A percentile compares a stretch with the other conserved stretches of the same genome.
Conservation (phyloP, 2,113 vertebrate species). For the Rhegmatorhina hoffmannsi region DNA sequence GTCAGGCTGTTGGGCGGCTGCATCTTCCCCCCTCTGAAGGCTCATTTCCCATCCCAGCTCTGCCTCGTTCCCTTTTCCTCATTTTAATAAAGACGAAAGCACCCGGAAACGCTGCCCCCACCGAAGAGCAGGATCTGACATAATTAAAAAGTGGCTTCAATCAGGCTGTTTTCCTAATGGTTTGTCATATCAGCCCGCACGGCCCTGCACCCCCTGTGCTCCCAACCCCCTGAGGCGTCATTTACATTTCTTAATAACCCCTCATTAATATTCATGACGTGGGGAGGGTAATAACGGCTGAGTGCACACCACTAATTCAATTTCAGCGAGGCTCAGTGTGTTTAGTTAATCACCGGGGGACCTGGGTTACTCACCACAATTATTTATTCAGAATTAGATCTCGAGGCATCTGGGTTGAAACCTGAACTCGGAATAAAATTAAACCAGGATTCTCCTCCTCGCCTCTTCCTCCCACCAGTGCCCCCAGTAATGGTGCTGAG, state of each 20-base stretch:
- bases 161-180: conserved; percentile 66
- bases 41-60: conserved; percentile 62
- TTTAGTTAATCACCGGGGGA: conserved; percentile 83
- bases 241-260: conserved; percentile 83
- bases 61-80: conserved; percentile 59
- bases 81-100: conserved; percentile 71
- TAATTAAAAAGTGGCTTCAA: conserved; percentile 74
- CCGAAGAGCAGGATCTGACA: conserved; percentile 63
- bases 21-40: background rate
- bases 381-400: conserved; percentile 85
- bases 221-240: conserved; percentile 73
- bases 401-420: conserved; percentile 74
- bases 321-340: conserved; percentile 76
- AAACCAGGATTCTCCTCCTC: conserved; percentile 42
- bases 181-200: conserved; percentile 65
- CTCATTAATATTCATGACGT: conserved; percentile 80
- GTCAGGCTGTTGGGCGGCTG: background rate
- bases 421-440: conserved; percentile 67
- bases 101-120: conserved; percentile 45
- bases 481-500: background rate
- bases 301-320: conserved; percentile 80
- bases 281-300: conserved; percentile 74
- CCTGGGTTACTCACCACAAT: conserved; percentile 76
- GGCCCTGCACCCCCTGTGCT: conserved; percentile 5
- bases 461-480: fast-evolving